Evolutionary conservation across 2,113 vertebrate species (phyloP).

Genomic region (Mustela nigripes): DNA sequence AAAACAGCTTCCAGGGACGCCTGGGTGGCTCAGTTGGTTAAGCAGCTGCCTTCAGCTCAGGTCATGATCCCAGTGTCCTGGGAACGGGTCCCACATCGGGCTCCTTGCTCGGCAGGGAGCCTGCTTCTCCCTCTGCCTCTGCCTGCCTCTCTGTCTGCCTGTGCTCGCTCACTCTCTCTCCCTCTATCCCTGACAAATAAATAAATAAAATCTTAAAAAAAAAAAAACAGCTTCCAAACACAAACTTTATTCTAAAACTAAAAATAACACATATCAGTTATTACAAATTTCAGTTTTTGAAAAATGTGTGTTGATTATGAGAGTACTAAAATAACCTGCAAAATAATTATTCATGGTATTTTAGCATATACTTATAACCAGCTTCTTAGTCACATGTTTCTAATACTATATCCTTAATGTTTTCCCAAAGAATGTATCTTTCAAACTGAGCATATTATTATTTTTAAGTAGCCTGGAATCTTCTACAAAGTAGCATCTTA

Average conservation of each 20-base stretch:
- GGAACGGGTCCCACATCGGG: no score
- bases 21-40: no score
- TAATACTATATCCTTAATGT: not conserved
- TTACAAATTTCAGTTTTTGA: not conserved
- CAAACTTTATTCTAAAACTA: not conserved
- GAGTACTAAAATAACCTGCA: not conserved
- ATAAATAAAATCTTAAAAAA: no score
- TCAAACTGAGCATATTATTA: not conserved
- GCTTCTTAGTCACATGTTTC: not conserved
- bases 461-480: slow-evolving; percentile 10
- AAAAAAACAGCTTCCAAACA: not conserved
- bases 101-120: no score
- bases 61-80: no score
- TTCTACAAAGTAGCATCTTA: slow-evolving; percentile 18
- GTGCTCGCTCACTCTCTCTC: no score
- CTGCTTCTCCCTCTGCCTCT: no score
- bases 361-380: not conserved
- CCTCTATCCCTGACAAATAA: no score
- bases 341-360: slow-evolving; percentile 36
- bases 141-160: no score
- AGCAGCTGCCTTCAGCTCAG: no score
- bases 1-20: not conserved
- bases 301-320: not conserved
- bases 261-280: not conserved
- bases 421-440: not conserved